phyloP scores from a whole-genome alignment of 2,113 vertebrate species.

The Hippocampus mohnikei region DNA sequence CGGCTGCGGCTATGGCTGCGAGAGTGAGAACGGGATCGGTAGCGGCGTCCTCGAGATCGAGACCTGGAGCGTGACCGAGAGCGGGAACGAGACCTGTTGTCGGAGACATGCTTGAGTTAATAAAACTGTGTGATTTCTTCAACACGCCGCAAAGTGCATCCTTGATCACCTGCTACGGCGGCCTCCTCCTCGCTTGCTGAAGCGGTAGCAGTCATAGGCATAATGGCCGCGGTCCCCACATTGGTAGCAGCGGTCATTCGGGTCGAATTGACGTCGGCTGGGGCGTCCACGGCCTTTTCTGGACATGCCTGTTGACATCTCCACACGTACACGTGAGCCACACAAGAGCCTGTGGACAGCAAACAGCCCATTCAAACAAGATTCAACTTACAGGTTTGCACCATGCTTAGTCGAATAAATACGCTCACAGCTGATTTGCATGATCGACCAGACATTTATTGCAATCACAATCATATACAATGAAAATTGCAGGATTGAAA shows the following conservation, averaged over 20 bases:
- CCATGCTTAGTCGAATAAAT: too few species aligned
- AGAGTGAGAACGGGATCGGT: conserved; percentile 70
- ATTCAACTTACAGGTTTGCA: too few species aligned
- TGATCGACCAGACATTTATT: too few species aligned
- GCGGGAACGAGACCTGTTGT: conserved; percentile 55
- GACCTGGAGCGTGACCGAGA: conserved; percentile 72
- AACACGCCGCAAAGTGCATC: neutral
- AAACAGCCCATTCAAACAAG: neutral
- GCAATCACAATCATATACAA: too few species aligned
- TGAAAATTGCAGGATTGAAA: too few species aligned
- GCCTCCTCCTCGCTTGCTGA: conserved; percentile 72
- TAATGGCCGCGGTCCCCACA: conserved; percentile 79
- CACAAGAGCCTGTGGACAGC: conserved; percentile 67
- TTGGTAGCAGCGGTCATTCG: conserved; percentile 78
- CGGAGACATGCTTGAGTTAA: neutral
- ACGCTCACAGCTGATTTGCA: too few species aligned
- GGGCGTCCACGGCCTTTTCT: conserved; percentile 77
- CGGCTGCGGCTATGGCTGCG: conserved; percentile 73
- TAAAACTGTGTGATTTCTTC: neutral
- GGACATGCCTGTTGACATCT: conserved; percentile 77
- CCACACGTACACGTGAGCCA: conserved; percentile 76
- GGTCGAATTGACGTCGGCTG: conserved; percentile 78
- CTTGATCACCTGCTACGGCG: conserved; percentile 70
- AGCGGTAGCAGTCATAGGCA: conserved; percentile 80
- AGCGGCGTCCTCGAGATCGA: conserved; percentile 71